A percentile compares a stretch with the other conserved stretches of the same genome.
phyloP scores from a whole-genome alignment of 2,113 vertebrate species.

The human (Homo sapiens) region DNA sequence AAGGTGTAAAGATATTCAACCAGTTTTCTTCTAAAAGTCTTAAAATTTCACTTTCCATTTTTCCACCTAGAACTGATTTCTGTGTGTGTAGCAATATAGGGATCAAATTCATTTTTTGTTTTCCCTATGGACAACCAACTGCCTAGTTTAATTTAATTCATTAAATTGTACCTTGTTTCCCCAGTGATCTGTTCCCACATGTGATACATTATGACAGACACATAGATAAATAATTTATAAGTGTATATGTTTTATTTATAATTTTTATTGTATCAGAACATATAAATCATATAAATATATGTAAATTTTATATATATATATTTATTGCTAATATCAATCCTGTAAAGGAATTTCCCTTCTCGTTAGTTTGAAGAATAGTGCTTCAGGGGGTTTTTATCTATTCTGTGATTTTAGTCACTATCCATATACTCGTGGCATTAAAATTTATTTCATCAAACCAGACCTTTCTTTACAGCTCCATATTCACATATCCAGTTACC shows the following conservation, averaged over 20 bases:
- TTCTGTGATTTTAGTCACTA: neutral
- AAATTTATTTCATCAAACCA: conserved; percentile 3
- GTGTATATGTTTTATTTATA: neutral
- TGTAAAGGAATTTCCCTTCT: neutral
- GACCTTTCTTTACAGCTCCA: neutral
- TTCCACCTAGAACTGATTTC: neutral
- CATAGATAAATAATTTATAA: neutral
- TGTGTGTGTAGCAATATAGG: neutral
- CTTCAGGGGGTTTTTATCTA: neutral
- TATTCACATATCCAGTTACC: neutral
- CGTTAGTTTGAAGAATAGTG: neutral
- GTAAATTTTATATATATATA: too few relatives aligned
- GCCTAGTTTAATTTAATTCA: neutral
- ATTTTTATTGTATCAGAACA: neutral
- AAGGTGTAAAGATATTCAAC: neutral
- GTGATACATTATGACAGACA: neutral
- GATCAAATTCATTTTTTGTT: conserved; percentile 7
- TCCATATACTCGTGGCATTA: neutral
- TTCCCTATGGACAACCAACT: neutral
- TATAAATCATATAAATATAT: too few relatives aligned
- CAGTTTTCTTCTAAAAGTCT: neutral
- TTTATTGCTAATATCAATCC: neutral
- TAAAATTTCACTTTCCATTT: neutral
- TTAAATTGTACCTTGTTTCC: neutral
- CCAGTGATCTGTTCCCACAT: neutral